Base-by-base conservation (phyloP, 2,888 invertebrate species). In the Drosophila incognita region DNA sequence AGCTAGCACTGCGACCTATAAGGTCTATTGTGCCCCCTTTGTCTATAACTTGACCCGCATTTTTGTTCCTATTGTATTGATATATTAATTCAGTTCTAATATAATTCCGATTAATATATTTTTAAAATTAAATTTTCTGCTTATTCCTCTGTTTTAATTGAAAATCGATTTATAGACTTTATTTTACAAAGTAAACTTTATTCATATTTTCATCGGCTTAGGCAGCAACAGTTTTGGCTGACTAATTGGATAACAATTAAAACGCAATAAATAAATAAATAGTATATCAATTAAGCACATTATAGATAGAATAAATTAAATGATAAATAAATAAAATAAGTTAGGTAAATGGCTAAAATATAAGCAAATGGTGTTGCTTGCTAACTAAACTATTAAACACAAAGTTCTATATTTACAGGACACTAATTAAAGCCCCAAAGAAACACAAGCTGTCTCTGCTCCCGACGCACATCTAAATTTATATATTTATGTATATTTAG, bases 271-370 rank as follows among this genome's bases (percentile, higher is more conserved):
- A 79, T 59, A 72, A 67, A 76, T 75, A 76, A 68, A 64, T 69
- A 80, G 62, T 65, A 38, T 40, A 51, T 38, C 21, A 57, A 42
- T 70, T 74, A 64, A 65, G 18, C 67, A 67, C 40, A 65, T 61
- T 54, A 49, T 68, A 70, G 35, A 53, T 74, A 62, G 71, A 75
- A 80, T 76, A 69, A 77, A 70, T 71, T 63, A 70, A 38, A 33
- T 24, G 65, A 68, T 68, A 69, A 64, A 71, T 79, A 80, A 24
- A 58, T 54, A 59, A 57, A 60, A 59, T 66, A 83, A 70, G 70
- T 80, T 70, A 46, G 27, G 75, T 91, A 77, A 90, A 89, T 90
- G 89, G 90, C 82, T 90, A 89, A 79, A 36, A 65, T 76, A 78
- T 80, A 78, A 73, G 85, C 76, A 74, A 74, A 49, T 58, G 33